Evolutionary conservation across 2,888 invertebrate species (phyloP).

Genomic region (Agonopterix alstromeriana): DNA sequence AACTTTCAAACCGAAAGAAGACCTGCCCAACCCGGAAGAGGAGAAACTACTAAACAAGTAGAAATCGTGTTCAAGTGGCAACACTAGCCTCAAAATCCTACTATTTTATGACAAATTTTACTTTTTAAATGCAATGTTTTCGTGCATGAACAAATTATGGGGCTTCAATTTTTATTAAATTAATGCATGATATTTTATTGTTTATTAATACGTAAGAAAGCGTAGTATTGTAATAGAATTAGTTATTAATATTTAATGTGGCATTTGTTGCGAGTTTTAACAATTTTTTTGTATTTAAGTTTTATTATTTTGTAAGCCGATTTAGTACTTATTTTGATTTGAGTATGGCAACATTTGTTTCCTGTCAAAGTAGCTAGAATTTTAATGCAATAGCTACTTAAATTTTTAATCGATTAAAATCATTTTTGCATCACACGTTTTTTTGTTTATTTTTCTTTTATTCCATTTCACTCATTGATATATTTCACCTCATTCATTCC

Average conservation of each 20-base stretch:
- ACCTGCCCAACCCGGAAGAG: slow-evolving; percentile 38
- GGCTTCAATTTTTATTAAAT: neutral
- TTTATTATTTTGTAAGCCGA: slow-evolving; percentile 3
- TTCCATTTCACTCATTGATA: too few species aligned
- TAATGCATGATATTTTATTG: slow-evolving; percentile 1
- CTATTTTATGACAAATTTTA: slow-evolving; percentile 2
- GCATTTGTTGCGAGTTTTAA: slow-evolving; percentile 26
- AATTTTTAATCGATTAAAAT: too few species aligned
- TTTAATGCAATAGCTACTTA: too few species aligned
- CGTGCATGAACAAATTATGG: neutral
- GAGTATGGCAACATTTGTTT: slow-evolving; percentile 22
- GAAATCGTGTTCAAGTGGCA: slow-evolving; percentile 21
- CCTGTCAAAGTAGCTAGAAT: slow-evolving; percentile 3
- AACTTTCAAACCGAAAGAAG: slow-evolving; percentile 34
- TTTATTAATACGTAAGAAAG: slow-evolving; percentile 9
- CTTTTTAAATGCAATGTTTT: neutral
- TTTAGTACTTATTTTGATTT: slow-evolving; percentile 27
- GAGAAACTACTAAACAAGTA: slow-evolving; percentile 57
- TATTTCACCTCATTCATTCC: too few species aligned
- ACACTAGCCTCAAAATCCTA: slow-evolving; percentile 15
- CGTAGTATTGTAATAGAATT: slow-evolving; percentile 19
- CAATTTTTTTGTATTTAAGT: slow-evolving; percentile 19
- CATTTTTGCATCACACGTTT: too few species aligned
- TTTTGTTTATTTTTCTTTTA: too few species aligned
- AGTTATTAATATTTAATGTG: slow-evolving; percentile 22